Percentiles rank a stretch among this genome's conserved stretches.
These are phyloP conservation scores for Drosophila tropicalis DNA, from an alignment of 1,140 invertebrate species.

Conservation along the genomic window DNA sequence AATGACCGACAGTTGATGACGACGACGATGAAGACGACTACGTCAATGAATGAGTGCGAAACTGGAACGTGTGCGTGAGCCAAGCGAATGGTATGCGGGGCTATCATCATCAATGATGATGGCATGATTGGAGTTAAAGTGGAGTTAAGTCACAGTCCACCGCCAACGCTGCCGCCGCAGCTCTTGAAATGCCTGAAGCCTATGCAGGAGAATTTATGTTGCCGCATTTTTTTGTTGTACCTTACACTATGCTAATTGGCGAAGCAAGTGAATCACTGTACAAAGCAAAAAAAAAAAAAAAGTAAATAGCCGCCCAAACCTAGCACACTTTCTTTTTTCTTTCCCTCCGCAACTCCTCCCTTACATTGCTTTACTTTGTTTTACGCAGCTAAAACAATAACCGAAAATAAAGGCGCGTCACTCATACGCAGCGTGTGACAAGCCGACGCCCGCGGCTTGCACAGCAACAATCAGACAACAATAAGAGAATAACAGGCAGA, in stretches of 20 bases:
- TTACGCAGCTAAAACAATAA: conserved; percentile 77
- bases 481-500: background rate
- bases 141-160: background rate
- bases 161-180: too few relatives aligned
- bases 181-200: conserved; percentile 25
- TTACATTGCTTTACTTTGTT: conserved; percentile 30
- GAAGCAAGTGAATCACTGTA: conserved; percentile 66
- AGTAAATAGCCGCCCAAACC: conserved; percentile 43
- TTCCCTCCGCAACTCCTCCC: conserved; percentile 25
- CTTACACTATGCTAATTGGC: conserved; percentile 61
- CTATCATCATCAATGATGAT: conserved; percentile 51
- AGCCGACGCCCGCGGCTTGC: conserved; percentile 66
- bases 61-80: conserved; percentile 57
- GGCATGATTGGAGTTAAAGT: conserved; percentile 36
- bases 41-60: conserved; percentile 71
- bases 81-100: conserved; percentile 29
- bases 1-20: conserved; percentile 25
- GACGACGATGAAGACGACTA: conserved; percentile 9
- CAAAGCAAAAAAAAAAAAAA: too few relatives aligned
- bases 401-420: conserved; percentile 80
- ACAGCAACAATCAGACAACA: conserved; percentile 52
- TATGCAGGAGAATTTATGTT: conserved; percentile 2
- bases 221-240: conserved; percentile 1
- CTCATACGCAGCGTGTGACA: conserved; percentile 78
- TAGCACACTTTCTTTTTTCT: conserved; percentile 77